Evolutionary conservation across 2,888 invertebrate genomes (phyloP), one percentile per base, ranked within the genome.

Genomic region (Microchrysa polita): DNA sequence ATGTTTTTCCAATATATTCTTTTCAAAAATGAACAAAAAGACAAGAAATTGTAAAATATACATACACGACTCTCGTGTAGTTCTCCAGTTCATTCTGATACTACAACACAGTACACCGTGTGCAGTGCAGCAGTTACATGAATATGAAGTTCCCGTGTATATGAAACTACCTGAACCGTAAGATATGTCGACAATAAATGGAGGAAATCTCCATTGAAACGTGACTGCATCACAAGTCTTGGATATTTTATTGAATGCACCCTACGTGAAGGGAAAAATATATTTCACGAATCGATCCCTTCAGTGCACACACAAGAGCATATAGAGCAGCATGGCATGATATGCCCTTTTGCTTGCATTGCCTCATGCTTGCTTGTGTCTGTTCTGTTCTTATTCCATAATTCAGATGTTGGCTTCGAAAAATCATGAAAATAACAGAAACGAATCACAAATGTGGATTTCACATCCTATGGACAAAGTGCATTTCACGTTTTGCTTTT

Each of bases 181-280:
- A 48, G 48, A n/a, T 12, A 48, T 48, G 48, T 48, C 48, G 12
- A 48, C 48, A n/a, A 48, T 48, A n/a, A 52, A 52, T 52, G 16
- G n/a, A 0, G 16, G 52, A 52, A 52, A 52, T 52, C 52, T 52
- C 14, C 52, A 16, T 16, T 52, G n/a, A 20, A 1, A 55, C 55
- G 55, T 55, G 55, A 55, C 55, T 55, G 55, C 55, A 55, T 55
- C 55, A 10, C 18, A 16, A 52, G n/a, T 16, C 52, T 16, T 55
- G 5, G 48, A 55, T 55, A 20, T 55, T 55, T 55, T 55, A 55
- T 55, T 55, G 18, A 55, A 55, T 55, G 18, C 20, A 55, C 55
- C 27, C 18, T 20, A 55, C 16, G 55, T 55, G 18, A 18, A 10
- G 10, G 20, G 18, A 55, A 55, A 20, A 1, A n/a, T n/a, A n/a